Conservation (phyloP, 2,113 vertebrate species). For the Pimephales promelas region DNA sequence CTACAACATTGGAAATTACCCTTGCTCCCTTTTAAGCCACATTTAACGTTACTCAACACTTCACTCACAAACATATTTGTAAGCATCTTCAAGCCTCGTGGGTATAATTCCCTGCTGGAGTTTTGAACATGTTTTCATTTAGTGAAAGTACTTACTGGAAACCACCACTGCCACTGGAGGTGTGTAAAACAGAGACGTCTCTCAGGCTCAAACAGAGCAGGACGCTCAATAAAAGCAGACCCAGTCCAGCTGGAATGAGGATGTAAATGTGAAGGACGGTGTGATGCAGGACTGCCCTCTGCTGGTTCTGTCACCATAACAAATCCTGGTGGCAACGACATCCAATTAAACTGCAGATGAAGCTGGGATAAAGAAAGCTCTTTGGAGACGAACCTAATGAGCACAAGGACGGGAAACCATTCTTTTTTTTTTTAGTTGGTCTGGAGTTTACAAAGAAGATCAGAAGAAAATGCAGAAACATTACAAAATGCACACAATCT, state of each 20-base stretch:
- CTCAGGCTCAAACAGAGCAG: slow-evolving; percentile 40
- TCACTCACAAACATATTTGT: slow-evolving; percentile 18
- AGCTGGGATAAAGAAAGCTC: not conserved
- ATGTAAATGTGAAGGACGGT: not conserved
- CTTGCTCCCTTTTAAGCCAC: not conserved
- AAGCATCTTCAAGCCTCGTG: slow-evolving; percentile 30
- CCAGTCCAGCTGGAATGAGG: not conserved
- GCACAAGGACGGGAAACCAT: not conserved
- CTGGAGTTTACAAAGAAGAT: not conserved
- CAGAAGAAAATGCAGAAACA: not conserved
- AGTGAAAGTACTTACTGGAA: slow-evolving; percentile 25
- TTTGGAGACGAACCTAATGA: slow-evolving; percentile 1
- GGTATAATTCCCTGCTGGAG: slow-evolving; percentile 59
- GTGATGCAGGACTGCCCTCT: slow-evolving; percentile 67
- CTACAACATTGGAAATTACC: slow-evolving; percentile 20
- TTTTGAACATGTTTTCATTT: slow-evolving; percentile 56
- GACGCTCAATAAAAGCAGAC: slow-evolving; percentile 34
- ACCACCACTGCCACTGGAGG: slow-evolving; percentile 53
- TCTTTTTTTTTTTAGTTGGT: not conserved
- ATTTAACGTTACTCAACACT: not conserved
- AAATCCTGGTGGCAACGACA: not conserved
- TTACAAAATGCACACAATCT: not conserved
- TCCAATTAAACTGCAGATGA: slow-evolving; percentile 2
- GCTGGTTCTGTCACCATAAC: slow-evolving; percentile 41
- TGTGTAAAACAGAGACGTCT: slow-evolving; percentile 54